Evolutionary conservation across 53 echinoderm and acorn worm genomes (phyloP).

Genomic region (Mesocentrotus franciscanus): DNA sequence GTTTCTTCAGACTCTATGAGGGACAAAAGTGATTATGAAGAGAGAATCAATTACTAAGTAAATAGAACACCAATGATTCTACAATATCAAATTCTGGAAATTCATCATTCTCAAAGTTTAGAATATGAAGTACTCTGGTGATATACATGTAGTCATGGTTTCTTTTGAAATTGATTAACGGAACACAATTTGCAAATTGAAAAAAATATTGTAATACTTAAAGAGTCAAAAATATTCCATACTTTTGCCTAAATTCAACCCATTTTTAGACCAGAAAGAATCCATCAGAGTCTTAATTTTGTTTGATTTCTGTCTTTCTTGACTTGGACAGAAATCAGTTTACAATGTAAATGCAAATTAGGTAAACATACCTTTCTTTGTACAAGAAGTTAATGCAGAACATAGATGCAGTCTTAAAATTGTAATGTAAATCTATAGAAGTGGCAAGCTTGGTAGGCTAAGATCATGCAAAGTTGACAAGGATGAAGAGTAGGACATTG

Average conservation of each 20-base stretch:
- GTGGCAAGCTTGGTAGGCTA: constrained; percentile 41
- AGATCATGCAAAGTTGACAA: background rate
- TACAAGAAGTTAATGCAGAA: background rate
- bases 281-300: background rate
- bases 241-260: too few species aligned
- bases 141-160: background rate
- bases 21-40: background rate
- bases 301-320: background rate
- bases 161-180: background rate
- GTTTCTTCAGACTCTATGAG: constrained; percentile 28
- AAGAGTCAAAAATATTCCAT: background rate
- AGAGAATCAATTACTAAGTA: background rate
- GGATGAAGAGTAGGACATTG: background rate
- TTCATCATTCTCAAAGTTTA: background rate
- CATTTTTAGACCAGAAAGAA: too few species aligned
- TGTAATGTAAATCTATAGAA: background rate
- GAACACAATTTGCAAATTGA: background rate
- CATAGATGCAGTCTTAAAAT: background rate
- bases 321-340: background rate
- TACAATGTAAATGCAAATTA: too few species aligned
- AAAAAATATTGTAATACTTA: background rate
- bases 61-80: background rate
- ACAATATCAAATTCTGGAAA: too few species aligned
- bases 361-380: background rate
- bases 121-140: background rate